phyloP scores from a whole-genome alignment of 2,888 invertebrate genomes.

The Drosophila pullipes region DNA sequence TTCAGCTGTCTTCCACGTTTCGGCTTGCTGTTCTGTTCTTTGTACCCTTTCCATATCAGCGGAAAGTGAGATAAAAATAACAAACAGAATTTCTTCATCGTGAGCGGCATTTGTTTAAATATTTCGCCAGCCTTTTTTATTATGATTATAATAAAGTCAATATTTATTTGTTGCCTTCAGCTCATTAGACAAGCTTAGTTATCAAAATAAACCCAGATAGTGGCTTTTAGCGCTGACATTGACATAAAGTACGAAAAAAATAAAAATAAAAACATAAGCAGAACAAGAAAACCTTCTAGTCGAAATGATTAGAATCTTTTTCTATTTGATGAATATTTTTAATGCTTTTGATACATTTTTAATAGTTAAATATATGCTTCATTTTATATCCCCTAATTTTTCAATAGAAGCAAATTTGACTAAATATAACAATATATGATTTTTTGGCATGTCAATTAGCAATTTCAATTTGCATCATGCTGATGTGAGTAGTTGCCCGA shows the following conservation, averaged over 20 bases:
- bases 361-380: neutral
- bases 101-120: constrained; percentile 56
- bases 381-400: neutral
- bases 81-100: constrained; percentile 33
- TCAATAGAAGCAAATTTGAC: neutral
- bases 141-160: constrained; percentile 37
- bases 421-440: neutral
- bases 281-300: neutral
- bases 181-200: neutral
- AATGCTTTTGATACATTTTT: neutral
- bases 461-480: constrained; percentile 4
- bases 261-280: neutral
- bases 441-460: neutral
- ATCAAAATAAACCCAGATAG: neutral
- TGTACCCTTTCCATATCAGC: constrained; percentile 2
- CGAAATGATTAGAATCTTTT: constrained; percentile 1
- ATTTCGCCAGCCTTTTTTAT: constrained; percentile 50
- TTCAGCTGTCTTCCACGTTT: constrained; percentile 6
- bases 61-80: constrained; percentile 40
- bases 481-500: neutral
- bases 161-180: constrained; percentile 45
- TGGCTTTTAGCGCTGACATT: constrained; percentile 19
- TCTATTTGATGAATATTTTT: neutral
- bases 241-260: constrained; percentile 13
- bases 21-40: neutral